Percentiles rank a stretch among this genome's conserved stretches.
These are phyloP conservation scores for Prostheceraeus crozeri DNA, from an alignment of 2,888 invertebrate genomes.

Conservation along the genomic window DNA sequence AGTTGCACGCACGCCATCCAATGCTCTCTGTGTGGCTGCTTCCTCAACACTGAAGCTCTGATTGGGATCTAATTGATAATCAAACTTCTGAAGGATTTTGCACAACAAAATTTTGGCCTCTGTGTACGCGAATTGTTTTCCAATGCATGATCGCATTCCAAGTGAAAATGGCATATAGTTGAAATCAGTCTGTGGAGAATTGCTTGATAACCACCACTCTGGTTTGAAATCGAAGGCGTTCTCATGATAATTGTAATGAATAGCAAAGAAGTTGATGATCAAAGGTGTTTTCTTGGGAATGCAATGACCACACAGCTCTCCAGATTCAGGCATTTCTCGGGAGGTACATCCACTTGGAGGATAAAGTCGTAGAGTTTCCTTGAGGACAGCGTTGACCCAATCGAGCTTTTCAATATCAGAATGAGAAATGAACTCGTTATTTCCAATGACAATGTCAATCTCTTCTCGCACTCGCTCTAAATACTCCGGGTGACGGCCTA, in stretches of 20 bases:
- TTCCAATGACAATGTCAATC: conserved; percentile 35
- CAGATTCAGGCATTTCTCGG: conserved; percentile 32
- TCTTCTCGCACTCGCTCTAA: conserved; percentile 39
- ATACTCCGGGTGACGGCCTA: conserved; percentile 38
- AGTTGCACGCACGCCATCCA: too few relatives aligned
- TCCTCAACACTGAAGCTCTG: conserved; percentile 37
- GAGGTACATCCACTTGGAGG: conserved; percentile 39
- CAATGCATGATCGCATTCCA: conserved; percentile 31
- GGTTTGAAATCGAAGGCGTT: conserved; percentile 6
- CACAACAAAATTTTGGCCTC: conserved; percentile 38
- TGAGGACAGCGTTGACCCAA: conserved; percentile 37
- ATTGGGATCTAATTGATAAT: conserved; percentile 31
- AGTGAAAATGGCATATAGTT: conserved; percentile 17
- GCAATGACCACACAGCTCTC: too few relatives aligned
- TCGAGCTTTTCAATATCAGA: conserved; percentile 37
- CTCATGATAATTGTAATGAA: conserved; percentile 2
- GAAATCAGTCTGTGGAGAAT: neutral
- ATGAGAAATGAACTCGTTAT: conserved; percentile 27
- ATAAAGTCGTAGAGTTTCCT: conserved; percentile 40
- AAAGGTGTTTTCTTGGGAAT: conserved; percentile 8
- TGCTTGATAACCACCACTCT: neutral
- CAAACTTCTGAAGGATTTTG: conserved; percentile 37
- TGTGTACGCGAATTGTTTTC: conserved; percentile 29
- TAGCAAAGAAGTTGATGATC: conserved; percentile 27
- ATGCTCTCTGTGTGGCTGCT: conserved; percentile 31